These are phyloP conservation scores for Urocolius indicus DNA, from an alignment of 2,113 vertebrate species.

Conservation along the genomic window DNA sequence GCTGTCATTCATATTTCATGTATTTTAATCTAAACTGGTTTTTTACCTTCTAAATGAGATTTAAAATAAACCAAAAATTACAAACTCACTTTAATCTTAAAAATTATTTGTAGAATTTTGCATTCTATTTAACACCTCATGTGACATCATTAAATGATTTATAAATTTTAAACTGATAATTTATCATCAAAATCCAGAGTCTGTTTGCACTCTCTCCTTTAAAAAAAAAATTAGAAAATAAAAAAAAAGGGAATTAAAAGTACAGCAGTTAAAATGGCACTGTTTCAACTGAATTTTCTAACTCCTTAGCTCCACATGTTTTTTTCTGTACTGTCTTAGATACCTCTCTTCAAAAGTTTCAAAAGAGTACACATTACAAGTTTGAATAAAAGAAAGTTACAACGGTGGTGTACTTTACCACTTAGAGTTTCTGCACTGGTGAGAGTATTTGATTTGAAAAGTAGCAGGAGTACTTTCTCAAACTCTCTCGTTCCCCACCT, in stretches of 20 bases:
- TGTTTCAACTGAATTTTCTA: background rate
- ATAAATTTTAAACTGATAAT: background rate
- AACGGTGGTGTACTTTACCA: background rate
- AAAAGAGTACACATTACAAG: background rate
- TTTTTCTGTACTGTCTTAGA: background rate
- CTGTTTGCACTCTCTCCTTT: background rate
- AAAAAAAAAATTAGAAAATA: background rate
- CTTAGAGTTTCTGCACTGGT: background rate
- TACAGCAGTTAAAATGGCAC: background rate
- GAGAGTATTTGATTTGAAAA: background rate
- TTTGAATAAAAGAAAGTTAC: background rate
- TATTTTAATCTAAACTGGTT: background rate
- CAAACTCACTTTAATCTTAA: background rate
- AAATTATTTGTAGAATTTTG: background rate
- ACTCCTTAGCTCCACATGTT: background rate
- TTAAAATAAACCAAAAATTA: background rate
- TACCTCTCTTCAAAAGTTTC: background rate
- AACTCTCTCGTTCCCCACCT: background rate
- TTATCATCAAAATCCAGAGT: background rate
- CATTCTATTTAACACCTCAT: background rate
- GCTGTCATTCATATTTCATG: background rate
- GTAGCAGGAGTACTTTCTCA: background rate
- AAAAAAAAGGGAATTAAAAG: background rate
- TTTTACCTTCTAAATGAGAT: background rate
- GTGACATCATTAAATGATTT: background rate